These are phyloP conservation scores for Pachyrhynchus sulphureomaculatus DNA, from an alignment of 1,140 invertebrate species.

Conservation along the genomic window DNA sequence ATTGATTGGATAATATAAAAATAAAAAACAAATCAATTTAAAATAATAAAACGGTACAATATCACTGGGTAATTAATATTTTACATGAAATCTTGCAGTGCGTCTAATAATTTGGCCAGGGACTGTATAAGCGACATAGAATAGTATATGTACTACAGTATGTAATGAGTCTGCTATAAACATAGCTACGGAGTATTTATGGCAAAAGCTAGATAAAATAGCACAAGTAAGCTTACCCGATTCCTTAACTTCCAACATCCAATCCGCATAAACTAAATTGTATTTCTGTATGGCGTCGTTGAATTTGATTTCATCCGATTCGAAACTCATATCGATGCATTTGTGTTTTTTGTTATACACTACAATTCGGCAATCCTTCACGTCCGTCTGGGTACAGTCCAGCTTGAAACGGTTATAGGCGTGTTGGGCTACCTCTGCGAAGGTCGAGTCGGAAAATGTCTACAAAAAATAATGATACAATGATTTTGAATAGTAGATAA, in stretches of 20 bases:
- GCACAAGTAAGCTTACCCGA: conserved; percentile 59
- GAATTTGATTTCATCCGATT: conserved; percentile 60
- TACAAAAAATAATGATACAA: neutral
- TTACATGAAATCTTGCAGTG: too few relatives aligned
- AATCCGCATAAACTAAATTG: conserved; percentile 51
- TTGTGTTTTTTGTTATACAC: conserved; percentile 69
- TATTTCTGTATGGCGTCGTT: conserved; percentile 52
- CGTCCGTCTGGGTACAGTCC: conserved; percentile 58
- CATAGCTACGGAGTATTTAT: too few relatives aligned
- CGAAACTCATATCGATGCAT: conserved; percentile 71
- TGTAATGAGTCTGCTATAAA: too few relatives aligned
- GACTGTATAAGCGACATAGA: too few relatives aligned
- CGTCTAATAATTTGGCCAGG: too few relatives aligned
- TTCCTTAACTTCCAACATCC: conserved; percentile 68
- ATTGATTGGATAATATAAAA: too few relatives aligned
- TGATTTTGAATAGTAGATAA: neutral
- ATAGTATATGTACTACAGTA: too few relatives aligned
- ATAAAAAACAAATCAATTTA: too few relatives aligned
- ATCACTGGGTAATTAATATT: too few relatives aligned
- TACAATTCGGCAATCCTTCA: conserved; percentile 72
- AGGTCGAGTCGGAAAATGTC: conserved; percentile 57
- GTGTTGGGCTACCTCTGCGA: conserved; percentile 59
- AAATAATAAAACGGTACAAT: too few relatives aligned
- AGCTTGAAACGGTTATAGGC: conserved; percentile 65
- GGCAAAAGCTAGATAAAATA: too few relatives aligned